Evolutionary conservation across 2,113 vertebrate species (phyloP), one percentile per base, ranked within the genome.

Genomic region (Scophthalmus maximus): DNA sequence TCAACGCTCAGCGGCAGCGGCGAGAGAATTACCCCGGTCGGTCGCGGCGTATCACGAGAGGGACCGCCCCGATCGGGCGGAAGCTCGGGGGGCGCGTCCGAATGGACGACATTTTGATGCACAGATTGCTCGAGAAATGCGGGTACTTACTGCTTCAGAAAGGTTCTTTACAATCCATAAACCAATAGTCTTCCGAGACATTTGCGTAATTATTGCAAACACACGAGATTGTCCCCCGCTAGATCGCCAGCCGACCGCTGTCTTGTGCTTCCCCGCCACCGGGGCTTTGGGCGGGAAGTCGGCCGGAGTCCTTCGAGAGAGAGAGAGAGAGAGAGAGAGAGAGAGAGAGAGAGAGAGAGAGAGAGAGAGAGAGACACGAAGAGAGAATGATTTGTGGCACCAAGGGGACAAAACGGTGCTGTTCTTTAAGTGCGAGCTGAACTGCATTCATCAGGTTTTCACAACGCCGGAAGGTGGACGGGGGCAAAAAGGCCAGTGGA

Each of bases 361-460:
- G 1, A 58, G 50, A 68, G n/a, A 51, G 58, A 26, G 7, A 47
- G 51, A 50, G 47, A 50, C 8, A 50, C 14, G 23, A 12, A 50
- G 22, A 63, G 46, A 36, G 68, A 73, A 51, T 50, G 72, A 73
- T 66, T 68, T 52, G n/a, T 50, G 42, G 42, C 42, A 46, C 42
- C 8, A 20, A 46, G 42, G 42, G n/a, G n/a, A n/a, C n/a, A 46
- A 46, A 46, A 20, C 42, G 12, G 8, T 50, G 30, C 58, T 32
- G 26, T 44, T 75, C 49, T 52, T 63, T 67, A 29, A 36, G 60
- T 36, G 44, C 49, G 63, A 80, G 74, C 64, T 3, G 67, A 68
- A 57, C 67, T 66, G 50, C 23, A 81, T 6, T 20, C 15, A 52
- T 66, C 52, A 34, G 40, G 55, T 66, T 77, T 69, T 17, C 34